Evolutionary conservation across 1,140 invertebrate genomes (phyloP).

Genomic region (Magallana gigas): DNA sequence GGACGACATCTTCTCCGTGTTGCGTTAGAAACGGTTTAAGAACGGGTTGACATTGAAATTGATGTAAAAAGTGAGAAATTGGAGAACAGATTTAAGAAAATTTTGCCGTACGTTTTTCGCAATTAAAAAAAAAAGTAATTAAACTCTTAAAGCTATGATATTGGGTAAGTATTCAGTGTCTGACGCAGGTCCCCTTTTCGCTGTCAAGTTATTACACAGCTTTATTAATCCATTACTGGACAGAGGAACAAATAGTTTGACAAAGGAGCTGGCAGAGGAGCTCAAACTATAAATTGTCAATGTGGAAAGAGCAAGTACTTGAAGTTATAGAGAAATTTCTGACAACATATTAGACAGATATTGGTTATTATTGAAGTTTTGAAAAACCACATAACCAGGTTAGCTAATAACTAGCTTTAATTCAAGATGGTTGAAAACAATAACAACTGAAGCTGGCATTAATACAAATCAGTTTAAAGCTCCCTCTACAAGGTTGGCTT

Average conservation of each 20-base stretch:
- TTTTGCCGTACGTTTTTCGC: background rate
- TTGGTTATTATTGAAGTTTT: background rate
- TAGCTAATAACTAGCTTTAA: no score
- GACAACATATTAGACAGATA: background rate
- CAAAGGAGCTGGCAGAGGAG: no score
- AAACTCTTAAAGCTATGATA: background rate
- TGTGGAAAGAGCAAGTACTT: background rate
- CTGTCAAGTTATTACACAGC: no score
- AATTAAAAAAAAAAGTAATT: background rate
- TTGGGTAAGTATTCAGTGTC: background rate
- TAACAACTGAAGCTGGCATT: background rate
- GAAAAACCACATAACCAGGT: no score
- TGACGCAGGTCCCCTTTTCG: background rate
- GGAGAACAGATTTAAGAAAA: background rate
- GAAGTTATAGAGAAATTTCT: background rate
- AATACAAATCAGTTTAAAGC: constrained; percentile 16
- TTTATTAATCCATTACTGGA: no score
- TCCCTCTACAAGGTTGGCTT: background rate
- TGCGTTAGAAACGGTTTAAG: background rate
- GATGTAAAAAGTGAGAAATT: background rate
- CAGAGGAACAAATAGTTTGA: no score
- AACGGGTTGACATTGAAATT: background rate
- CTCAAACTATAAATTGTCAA: background rate
- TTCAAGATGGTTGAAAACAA: no score
- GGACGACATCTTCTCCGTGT: background rate